These are phyloP conservation scores for Myotis pilosus DNA, from an alignment of 2,797 vertebrate species.

Conservation along the genomic window DNA sequence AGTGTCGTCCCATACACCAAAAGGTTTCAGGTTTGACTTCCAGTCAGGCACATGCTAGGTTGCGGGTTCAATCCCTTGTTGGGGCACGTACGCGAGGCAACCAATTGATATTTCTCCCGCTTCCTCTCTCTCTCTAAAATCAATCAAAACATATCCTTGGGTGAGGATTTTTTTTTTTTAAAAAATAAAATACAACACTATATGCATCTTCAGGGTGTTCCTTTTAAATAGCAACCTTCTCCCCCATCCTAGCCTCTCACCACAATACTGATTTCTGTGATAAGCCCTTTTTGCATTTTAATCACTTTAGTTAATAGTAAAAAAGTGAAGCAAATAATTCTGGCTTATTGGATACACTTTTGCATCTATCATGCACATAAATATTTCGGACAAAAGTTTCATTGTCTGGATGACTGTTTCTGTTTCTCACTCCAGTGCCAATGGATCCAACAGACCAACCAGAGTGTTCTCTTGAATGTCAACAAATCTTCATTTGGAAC, in stretches of 20 bases:
- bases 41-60: background rate
- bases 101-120: background rate
- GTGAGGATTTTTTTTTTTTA: background rate
- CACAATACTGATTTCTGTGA: background rate
- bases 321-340: background rate
- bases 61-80: background rate
- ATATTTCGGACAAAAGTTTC: slow-evolving; percentile 10
- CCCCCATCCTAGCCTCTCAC: background rate
- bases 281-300: background rate
- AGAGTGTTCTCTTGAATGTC: slow-evolving; percentile 63
- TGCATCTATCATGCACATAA: background rate
- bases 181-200: background rate
- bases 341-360: background rate
- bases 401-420: background rate
- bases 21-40: background rate
- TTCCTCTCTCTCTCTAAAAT: background rate
- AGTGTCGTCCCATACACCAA: background rate
- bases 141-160: background rate
- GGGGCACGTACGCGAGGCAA: background rate
- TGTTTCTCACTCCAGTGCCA: slow-evolving; percentile 1
- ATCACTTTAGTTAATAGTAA: background rate
- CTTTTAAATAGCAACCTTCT: background rate
- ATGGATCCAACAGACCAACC: background rate
- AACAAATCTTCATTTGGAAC: slow-evolving; percentile 54
- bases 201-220: background rate